phyloP scores from a whole-genome alignment of 2,113 vertebrate genomes.

The Misgurnus anguillicaudatus region DNA sequence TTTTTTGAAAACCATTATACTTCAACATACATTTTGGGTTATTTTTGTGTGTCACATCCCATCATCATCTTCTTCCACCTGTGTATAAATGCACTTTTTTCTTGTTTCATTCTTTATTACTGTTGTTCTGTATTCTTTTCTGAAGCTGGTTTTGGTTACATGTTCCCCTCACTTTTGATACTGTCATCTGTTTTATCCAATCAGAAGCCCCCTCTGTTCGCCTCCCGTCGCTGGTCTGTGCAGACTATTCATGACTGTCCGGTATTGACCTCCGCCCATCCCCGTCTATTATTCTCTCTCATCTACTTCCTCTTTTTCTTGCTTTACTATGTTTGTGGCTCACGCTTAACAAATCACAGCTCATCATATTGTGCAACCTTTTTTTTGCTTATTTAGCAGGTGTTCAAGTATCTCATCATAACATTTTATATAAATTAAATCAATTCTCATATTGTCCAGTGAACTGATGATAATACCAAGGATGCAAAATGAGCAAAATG shows the following conservation, averaged over 20 bases:
- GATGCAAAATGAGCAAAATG: no score
- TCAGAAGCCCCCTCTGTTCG: constrained; percentile 93
- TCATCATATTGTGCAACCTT: not conserved
- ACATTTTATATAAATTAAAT: not conserved
- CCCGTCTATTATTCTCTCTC: not conserved
- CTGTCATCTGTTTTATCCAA: constrained; percentile 79
- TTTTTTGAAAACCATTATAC: not conserved
- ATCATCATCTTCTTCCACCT: not conserved
- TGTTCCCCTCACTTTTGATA: constrained; percentile 54
- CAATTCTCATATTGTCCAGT: not conserved
- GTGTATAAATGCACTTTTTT: constrained; percentile 10
- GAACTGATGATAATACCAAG: not conserved
- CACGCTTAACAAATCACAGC: constrained; percentile 2
- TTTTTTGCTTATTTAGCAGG: constrained; percentile 21
- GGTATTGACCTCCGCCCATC: constrained; percentile 80
- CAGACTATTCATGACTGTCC: constrained; percentile 97
- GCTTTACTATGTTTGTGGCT: constrained; percentile 27
- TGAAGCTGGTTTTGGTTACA: constrained; percentile 77
- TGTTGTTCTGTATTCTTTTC: constrained; percentile 54
- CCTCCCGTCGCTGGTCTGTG: constrained; percentile 95
- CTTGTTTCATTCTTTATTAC: constrained; percentile 14
- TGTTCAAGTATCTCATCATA: not conserved
- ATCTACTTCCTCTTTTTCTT: constrained; percentile 45
- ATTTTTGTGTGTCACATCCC: constrained; percentile 9
- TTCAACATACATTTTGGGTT: not conserved